Percentiles rank a stretch among this genome's conserved stretches.
phyloP scores from a whole-genome alignment of 2,797 vertebrate species.

The Argentina silus region DNA sequence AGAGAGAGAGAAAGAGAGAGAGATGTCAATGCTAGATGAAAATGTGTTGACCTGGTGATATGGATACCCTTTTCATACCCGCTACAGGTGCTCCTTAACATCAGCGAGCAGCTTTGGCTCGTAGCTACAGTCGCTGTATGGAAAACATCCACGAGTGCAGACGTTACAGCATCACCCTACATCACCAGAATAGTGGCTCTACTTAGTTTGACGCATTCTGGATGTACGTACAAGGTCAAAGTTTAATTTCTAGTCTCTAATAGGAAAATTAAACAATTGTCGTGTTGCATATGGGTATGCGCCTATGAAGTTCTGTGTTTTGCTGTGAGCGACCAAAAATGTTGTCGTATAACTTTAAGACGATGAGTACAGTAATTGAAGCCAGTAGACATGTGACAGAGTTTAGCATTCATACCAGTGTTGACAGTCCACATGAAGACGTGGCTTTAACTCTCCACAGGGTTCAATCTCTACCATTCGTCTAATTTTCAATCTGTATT shows the following conservation, averaged over 20 bases:
- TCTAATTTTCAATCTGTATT: slow-evolving; percentile 19
- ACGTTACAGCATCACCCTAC: neutral
- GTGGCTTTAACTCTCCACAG: slow-evolving; percentile 7
- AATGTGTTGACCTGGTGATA: slow-evolving; percentile 75
- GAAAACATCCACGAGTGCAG: neutral
- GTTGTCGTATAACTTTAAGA: too few relatives aligned
- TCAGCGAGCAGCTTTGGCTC: slow-evolving; percentile 62
- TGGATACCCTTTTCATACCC: slow-evolving; percentile 71
- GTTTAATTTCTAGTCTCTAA: too few relatives aligned
- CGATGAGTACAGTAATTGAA: too few relatives aligned
- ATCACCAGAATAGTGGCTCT: neutral
- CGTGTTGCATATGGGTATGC: too few relatives aligned
- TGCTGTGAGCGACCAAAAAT: too few relatives aligned
- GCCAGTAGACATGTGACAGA: too few relatives aligned
- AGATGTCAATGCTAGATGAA: slow-evolving; percentile 69
- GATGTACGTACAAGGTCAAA: too few relatives aligned
- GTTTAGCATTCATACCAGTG: too few relatives aligned
- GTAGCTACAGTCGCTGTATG: neutral
- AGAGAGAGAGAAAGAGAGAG: slow-evolving; percentile 32
- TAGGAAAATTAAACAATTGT: too few relatives aligned
- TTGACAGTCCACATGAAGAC: too few relatives aligned
- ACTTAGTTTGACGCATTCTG: too few relatives aligned
- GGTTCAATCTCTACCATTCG: slow-evolving; percentile 5
- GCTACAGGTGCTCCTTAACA: slow-evolving; percentile 69
- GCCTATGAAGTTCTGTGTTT: too few relatives aligned